phyloP scores from a whole-genome alignment of 2,888 invertebrate species.

The Bedellia somnulentella region DNA sequence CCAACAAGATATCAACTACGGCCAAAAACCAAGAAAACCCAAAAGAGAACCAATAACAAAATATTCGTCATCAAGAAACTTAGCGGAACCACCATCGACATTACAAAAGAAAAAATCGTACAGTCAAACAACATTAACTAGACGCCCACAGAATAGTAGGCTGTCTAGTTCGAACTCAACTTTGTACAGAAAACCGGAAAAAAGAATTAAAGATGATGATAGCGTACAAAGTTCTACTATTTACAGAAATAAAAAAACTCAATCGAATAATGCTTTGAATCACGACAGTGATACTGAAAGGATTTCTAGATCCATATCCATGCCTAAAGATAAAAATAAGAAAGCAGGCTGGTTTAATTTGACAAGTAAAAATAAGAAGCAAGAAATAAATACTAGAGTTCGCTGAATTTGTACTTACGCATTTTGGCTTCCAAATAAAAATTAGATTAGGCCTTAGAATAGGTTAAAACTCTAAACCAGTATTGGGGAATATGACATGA shows the following conservation, averaged over 20 bases:
- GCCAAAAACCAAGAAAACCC: slow-evolving; percentile 57
- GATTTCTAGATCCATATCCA: slow-evolving; percentile 67
- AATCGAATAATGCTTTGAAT: slow-evolving; percentile 66
- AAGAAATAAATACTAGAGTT: slow-evolving; percentile 39
- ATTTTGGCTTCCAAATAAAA: no score
- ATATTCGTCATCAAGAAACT: slow-evolving; percentile 42
- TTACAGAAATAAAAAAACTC: slow-evolving; percentile 58
- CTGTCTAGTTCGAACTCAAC: slow-evolving; percentile 40
- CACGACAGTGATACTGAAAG: slow-evolving; percentile 51
- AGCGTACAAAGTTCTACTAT: slow-evolving; percentile 21
- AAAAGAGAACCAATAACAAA: slow-evolving; percentile 38
- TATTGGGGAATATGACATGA: no score
- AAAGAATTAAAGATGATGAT: slow-evolving; percentile 28
- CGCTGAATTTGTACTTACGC: slow-evolving; percentile 22
- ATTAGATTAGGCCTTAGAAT: no score
- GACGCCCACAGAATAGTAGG: slow-evolving; percentile 30
- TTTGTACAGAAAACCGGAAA: slow-evolving; percentile 43
- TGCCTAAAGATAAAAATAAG: slow-evolving; percentile 72
- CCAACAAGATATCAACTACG: slow-evolving; percentile 77
- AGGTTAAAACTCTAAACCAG: no score
- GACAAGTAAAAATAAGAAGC: slow-evolving; percentile 49
- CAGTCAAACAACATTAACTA: slow-evolving; percentile 41
- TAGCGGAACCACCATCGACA: slow-evolving; percentile 25
- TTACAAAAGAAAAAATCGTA: slow-evolving; percentile 47
- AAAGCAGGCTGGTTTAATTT: slow-evolving; percentile 75